Evolutionary conservation across 2,888 invertebrate genomes (phyloP).

Genomic region (Sinohyriopsis cumingii): DNA sequence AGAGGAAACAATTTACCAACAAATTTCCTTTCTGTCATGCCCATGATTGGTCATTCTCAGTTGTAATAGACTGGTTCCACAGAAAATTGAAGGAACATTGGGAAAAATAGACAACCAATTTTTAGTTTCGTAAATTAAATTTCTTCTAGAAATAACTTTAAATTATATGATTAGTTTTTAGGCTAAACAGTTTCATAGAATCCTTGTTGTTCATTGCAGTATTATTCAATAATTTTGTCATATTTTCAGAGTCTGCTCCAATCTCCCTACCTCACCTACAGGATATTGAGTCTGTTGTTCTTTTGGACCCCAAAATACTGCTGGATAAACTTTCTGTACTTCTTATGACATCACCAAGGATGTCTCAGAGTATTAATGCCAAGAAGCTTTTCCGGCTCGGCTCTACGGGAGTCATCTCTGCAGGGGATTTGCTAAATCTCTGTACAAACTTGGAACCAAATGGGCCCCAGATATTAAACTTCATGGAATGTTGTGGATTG

Average conservation of each 20-base stretch:
- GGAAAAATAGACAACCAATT: no score
- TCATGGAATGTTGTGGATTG: constrained; percentile 40
- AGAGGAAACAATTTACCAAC: no score
- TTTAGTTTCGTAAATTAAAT: no score
- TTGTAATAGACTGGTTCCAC: no score
- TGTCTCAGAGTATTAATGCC: constrained; percentile 27
- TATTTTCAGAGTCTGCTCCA: constrained; percentile 37
- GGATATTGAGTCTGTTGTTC: constrained; percentile 30
- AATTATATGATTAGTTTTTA: no score
- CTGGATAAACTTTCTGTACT: constrained; percentile 22
- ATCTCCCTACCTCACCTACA: constrained; percentile 23
- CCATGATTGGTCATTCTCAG: no score
- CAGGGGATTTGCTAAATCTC: constrained; percentile 19
- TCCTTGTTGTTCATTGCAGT: no score
- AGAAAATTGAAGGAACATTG: no score
- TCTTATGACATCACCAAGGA: constrained; percentile 14
- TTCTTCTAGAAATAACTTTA: no score
- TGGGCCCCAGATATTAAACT: constrained; percentile 20
- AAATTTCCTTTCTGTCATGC: no score
- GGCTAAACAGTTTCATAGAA: no score
- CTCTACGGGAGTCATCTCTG: constrained; percentile 32
- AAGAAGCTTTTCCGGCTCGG: constrained; percentile 33
- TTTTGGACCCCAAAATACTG: constrained; percentile 38
- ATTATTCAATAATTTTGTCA: no score
- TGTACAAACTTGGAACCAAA: constrained; percentile 8